Evolutionary conservation across 2,797 vertebrate genomes (phyloP).

Genomic region (Cetoscarus ocellatus): DNA sequence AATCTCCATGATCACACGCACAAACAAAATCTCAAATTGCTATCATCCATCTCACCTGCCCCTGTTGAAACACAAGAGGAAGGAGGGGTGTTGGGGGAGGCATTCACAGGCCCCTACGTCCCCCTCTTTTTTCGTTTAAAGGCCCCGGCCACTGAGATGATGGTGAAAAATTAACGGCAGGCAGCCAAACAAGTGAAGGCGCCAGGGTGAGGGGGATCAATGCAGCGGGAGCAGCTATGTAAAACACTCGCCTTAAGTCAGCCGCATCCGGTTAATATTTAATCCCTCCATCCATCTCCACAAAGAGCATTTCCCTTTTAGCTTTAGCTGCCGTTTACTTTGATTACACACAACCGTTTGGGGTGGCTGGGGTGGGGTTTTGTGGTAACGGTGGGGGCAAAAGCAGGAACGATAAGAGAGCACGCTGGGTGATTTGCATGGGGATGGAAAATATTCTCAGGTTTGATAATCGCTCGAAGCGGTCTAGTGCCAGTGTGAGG

Average conservation of each 20-base stretch:
- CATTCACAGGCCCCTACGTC: slow-evolving; percentile 42
- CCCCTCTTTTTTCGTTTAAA: slow-evolving; percentile 36
- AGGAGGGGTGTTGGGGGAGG: slow-evolving; percentile 42
- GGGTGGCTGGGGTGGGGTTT: slow-evolving; percentile 36
- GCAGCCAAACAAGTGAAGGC: slow-evolving; percentile 73
- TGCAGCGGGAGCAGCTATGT: slow-evolving; percentile 77
- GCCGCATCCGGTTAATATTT: slow-evolving; percentile 84
- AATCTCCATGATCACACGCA: slow-evolving; percentile 85
- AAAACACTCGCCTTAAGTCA: slow-evolving; percentile 85
- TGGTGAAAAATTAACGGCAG: slow-evolving; percentile 78
- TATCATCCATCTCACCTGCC: slow-evolving; percentile 85
- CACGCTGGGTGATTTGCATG: slow-evolving; percentile 80
- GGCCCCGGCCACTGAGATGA: slow-evolving; percentile 62
- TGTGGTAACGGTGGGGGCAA: slow-evolving; percentile 11
- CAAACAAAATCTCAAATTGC: slow-evolving; percentile 85
- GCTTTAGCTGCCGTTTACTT: slow-evolving; percentile 81
- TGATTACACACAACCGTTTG: slow-evolving; percentile 81
- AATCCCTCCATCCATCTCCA: slow-evolving; percentile 84
- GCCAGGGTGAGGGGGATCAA: slow-evolving; percentile 72
- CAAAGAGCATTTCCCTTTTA: slow-evolving; percentile 79
- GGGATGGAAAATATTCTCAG: slow-evolving; percentile 79
- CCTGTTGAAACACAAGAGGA: slow-evolving; percentile 50
- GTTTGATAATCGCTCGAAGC: slow-evolving; percentile 80
- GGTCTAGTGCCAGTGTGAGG: slow-evolving; percentile 63
- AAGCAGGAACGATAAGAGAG: slow-evolving; percentile 75